Evolutionary conservation across 1,140 invertebrate genomes (phyloP).

Genomic region (Sitobion miscanthi): DNA sequence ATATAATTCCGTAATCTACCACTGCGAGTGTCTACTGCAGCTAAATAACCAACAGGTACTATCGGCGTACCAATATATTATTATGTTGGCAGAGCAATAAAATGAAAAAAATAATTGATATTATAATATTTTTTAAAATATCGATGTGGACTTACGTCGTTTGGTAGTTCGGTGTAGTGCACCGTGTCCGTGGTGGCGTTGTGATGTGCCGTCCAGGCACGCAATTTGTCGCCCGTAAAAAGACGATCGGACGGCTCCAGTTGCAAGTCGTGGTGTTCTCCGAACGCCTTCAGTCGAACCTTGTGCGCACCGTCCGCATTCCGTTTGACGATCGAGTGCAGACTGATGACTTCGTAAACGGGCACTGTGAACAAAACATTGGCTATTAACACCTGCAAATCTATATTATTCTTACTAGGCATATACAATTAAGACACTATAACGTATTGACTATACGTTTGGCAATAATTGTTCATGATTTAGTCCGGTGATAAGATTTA

Average conservation of each 20-base stretch:
- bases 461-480: neutral
- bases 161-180: conserved; percentile 24
- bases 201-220: conserved; percentile 40
- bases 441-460: neutral
- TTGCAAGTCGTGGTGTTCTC: conserved; percentile 26
- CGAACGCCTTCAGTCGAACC: conserved; percentile 44
- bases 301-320: neutral
- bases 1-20: neutral
- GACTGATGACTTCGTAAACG: conserved; percentile 19
- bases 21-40: neutral
- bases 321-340: conserved; percentile 16
- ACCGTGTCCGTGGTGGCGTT: conserved; percentile 37
- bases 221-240: conserved; percentile 16
- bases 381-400: neutral
- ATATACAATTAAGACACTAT: neutral
- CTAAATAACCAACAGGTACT: neutral
- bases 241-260: conserved; percentile 32
- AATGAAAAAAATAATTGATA: neutral
- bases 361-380: neutral
- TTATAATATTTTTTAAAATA: neutral
- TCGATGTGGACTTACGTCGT: conserved; percentile 29
- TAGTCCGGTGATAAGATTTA: neutral
- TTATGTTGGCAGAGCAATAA: neutral
- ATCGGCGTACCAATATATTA: neutral
- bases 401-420: neutral